These are phyloP conservation scores for Aphaenogaster floridana DNA, from an alignment of 1,140 invertebrate genomes.

Conservation along the genomic window DNA sequence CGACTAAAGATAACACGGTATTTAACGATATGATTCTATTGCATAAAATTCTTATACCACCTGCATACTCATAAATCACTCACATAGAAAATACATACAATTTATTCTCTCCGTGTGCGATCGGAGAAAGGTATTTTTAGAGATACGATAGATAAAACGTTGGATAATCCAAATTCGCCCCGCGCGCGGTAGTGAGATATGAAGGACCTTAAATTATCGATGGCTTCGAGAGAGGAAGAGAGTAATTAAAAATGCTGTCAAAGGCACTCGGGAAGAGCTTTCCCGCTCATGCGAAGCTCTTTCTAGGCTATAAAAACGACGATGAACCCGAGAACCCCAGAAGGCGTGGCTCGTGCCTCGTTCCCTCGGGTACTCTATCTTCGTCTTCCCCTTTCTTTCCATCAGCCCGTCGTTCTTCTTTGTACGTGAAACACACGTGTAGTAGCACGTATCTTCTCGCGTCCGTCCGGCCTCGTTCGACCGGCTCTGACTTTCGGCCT, in stretches of 20 bases:
- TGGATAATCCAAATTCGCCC: conserved; percentile 26
- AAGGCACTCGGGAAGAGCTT: conserved; percentile 41
- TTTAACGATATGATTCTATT: conserved; percentile 41
- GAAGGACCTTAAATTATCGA: conserved; percentile 63
- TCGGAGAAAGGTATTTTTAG: not conserved
- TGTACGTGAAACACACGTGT: conserved; percentile 45
- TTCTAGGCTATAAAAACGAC: conserved; percentile 68
- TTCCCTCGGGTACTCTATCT: conserved; percentile 56
- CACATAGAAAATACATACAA: not conserved
- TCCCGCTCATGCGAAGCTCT: conserved; percentile 44
- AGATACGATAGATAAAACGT: conserved; percentile 11
- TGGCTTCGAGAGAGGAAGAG: conserved; percentile 23
- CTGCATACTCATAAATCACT: conserved; percentile 32
- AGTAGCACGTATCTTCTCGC: conserved; percentile 56
- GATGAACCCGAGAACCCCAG: conserved; percentile 55
- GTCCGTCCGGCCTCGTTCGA: conserved; percentile 29
- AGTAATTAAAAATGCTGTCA: conserved; percentile 68
- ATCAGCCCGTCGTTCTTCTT: conserved; percentile 40
- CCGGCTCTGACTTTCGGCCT: conserved; percentile 65
- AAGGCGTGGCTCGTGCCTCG: conserved; percentile 72
- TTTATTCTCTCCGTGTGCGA: not conserved
- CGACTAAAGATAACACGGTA: not conserved
- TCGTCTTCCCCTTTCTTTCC: conserved; percentile 36
- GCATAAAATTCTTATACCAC: conserved; percentile 20
- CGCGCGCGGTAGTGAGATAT: not conserved